Base-by-base conservation (phyloP, 2,797 vertebrate species). In the Phaenicophaeus curvirostris region DNA sequence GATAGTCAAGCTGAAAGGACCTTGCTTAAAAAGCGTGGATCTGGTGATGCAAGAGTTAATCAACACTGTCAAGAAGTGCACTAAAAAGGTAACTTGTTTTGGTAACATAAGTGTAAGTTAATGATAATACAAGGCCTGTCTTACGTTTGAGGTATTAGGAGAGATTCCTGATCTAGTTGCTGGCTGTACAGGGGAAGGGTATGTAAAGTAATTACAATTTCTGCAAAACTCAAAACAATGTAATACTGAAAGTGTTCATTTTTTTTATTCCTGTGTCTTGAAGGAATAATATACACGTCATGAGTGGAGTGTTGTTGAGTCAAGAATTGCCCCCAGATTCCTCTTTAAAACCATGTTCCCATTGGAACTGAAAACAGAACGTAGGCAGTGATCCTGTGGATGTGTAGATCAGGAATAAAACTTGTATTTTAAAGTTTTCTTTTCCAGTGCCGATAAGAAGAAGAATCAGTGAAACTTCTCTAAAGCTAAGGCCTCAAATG, bases 11-110 rank as follows among this genome's bases (percentile, higher is more conserved):
- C 97, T 99, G 77, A 99, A 99, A 96, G 98, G 95, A 18, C 99
- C 99, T 3, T 99, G 98, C 93, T 88, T 99, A 93, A 98, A 98
- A 97, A 99, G 98, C 73, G 98, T 99, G 54, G 99, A 99, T 96
- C 97, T 99, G 97, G 99, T 99, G 86, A 98, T 98, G 94, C 98
- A 99, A 87, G 99, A 99, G 71, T 97, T 99, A 76, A 98, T 99
- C 94, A 97, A 97, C 92, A 99, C 99, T 13, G 98, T 99, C 89
- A 98, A 98, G 93, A 99, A 99, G 94, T 99, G 99, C 95, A 98
- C 98, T 82, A 97, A 93, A 96, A 99, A 99, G 98, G 99, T 99
- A 98, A 82, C 46, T 93, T 85, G 31, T 19, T 83, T 79, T 63
- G 55, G 25, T 78, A 84, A 78, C 17, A 4, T 61, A 63, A 85